Evolutionary conservation across 2,888 invertebrate genomes (phyloP), one percentile per base, ranked within the genome.

Genomic region (Trichacis sp.): DNA sequence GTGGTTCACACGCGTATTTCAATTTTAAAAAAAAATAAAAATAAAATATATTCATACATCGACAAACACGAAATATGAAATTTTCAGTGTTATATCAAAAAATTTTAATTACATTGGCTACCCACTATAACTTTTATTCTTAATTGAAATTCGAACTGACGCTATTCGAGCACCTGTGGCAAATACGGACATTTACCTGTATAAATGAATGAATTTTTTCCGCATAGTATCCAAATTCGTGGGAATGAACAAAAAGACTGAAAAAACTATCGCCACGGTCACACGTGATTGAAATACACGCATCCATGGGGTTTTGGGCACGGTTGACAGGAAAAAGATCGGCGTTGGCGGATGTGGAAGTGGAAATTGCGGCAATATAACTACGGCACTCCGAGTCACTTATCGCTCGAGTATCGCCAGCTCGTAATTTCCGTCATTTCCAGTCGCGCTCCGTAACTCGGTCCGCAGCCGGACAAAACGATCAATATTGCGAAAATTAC

Each of bases 301-400:
- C 56, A 65, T 59, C 69, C 62, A 67, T 69, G 52, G 57, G 56
- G 64, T 73, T 73, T 71, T 75, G 75, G 79, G 77, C 73, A 71
- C 75, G 78, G 73, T 73, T 73, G 73, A 77, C 76, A 80, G 76
- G 77, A 80, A 76, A 78, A 75, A 76, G 76, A 75, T 77, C 77
- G 73, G 72, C 73, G 68, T 73, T 75, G 76, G 77, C 80, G 77
- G 80, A 76, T 75, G 73, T 80, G 81, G 79, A 82, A 77, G 78
- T 81, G 80, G 80, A 81, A 83, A 82, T 81, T 80, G 80, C 79
- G 79, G 81, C 77, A 80, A 80, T 81, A 80, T 33, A 33, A n/a
- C 33, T 3, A 77, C 78, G 77, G 76, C 76, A 78, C 79, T 76
- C 79, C 74, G 70, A 72, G 73, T 66, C 72, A 73, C 73, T 76